These are phyloP conservation scores for Tragelaphus imberbis DNA, from an alignment of 2,113 vertebrate species.

Conservation along the genomic window DNA sequence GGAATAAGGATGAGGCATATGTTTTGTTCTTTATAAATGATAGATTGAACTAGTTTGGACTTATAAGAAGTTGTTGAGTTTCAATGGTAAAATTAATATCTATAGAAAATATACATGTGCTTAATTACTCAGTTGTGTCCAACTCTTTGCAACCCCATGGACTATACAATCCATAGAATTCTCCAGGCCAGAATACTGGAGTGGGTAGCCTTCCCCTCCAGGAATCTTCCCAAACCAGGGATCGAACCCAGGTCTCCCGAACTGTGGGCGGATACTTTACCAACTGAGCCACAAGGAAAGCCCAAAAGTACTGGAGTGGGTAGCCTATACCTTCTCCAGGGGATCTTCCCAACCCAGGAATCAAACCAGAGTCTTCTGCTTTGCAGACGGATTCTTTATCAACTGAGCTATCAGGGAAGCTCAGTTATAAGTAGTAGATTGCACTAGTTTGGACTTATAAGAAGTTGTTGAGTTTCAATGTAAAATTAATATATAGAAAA, in stretches of 20 bases:
- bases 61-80: neutral
- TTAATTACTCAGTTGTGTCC: neutral
- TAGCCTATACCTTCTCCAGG: neutral
- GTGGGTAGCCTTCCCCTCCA: neutral
- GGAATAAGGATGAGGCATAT: neutral
- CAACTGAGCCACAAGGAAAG: neutral
- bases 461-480: constrained; percentile 14
- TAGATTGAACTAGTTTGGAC: constrained; percentile 2
- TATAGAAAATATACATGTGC: neutral
- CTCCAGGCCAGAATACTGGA: neutral
- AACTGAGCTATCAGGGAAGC: neutral
- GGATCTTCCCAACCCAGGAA: neutral
- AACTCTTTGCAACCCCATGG: neutral
- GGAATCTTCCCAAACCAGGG: neutral
- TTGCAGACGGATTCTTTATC: neutral
- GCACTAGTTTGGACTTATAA: neutral
- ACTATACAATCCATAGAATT: neutral
- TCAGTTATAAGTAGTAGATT: neutral
- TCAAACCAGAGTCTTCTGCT: neutral
- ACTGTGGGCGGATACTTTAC: neutral
- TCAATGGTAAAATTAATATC: constrained; percentile 48
- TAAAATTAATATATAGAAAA: constrained; percentile 48
- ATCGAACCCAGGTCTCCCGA: neutral
- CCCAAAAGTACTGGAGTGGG: neutral
- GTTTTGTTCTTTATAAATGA: neutral